Base-by-base conservation (phyloP, 2,113 vertebrate genomes). In the Anolis sagrei region DNA sequence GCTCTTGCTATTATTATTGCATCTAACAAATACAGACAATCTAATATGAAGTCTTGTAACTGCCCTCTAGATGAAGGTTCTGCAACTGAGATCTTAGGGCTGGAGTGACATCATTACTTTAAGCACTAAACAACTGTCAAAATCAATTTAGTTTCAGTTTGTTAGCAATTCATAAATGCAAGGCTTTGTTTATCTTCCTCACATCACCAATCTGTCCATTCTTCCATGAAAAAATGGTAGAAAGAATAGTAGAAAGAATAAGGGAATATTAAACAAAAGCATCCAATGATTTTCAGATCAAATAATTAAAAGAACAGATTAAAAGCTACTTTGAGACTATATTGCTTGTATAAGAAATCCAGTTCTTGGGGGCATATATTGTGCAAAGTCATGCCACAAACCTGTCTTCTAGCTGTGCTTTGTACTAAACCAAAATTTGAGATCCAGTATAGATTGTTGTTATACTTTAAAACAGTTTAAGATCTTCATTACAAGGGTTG, bases 231-330 rank as follows among this genome's bases (percentile, higher is more conserved):
- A 76, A 29, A 48, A 64, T 66, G 6, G 1, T 78, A 85, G 76
- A 61, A 68, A 76, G 77, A 86, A 54, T 51, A 79, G 49, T 1
- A 1, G 23, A 72, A 32, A 85, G 66, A 85, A 87, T 76, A 64
- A 36, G 49, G 82, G 0, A 5, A 83, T 62, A 82, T 61, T 83
- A 89, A 69, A 91, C 9, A 73, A 16, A 58, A 86, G 70, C 27
- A 85, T 34, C 1, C 32, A 81, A 79, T 89, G 93, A 90, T 91
- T 90, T 89, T 90, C 18, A 64, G 83, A 54, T 19, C 70, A 62
- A 76, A 34, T 75, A 87, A 91, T 88, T 82, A 90, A 89, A 69
- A 83, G 77, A 93, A 88, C 72, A 73, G 75, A 51, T 69, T 83
- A 77, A 68, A 34, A 73, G 62, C 77, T 87, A 23, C 18, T 85